A percentile compares a stretch with the other conserved stretches of the same genome.
Evolutionary conservation across 2,113 vertebrate species (phyloP).

Genomic region (Egretta garzetta): DNA sequence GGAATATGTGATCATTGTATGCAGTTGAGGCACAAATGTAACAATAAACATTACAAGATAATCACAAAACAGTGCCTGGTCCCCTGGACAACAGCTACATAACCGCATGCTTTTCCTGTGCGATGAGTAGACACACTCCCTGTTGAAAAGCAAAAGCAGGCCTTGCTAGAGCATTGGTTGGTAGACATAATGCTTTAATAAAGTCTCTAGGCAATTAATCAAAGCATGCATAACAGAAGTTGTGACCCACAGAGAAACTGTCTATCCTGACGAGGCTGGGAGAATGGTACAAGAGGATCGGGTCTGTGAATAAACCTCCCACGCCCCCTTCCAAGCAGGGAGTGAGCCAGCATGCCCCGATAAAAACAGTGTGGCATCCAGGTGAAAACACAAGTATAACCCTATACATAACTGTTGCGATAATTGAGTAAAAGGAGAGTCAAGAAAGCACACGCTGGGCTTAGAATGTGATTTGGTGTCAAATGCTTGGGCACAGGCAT

Average conservation of each 20-base stretch:
- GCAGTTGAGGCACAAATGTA: neutral
- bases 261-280: neutral
- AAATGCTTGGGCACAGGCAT: neutral
- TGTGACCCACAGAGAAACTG: neutral
- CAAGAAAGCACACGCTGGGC: neutral
- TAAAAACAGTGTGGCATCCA: neutral
- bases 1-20: neutral
- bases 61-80: neutral
- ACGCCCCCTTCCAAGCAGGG: neutral
- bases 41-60: neutral
- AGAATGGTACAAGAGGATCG: neutral
- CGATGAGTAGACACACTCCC: neutral
- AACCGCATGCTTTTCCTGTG: neutral
- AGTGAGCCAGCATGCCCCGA: neutral
- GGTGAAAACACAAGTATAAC: neutral
- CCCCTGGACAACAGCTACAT: neutral
- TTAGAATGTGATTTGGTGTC: neutral
- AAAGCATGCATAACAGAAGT: neutral
- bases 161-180: neutral
- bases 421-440: neutral
- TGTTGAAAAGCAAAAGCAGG: neutral
- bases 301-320: neutral
- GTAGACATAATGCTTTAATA: neutral
- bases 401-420: neutral
- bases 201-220: neutral